Conservation (phyloP, 64 coral and sea anemone genomes). For the Pocillopora verrucosa region DNA sequence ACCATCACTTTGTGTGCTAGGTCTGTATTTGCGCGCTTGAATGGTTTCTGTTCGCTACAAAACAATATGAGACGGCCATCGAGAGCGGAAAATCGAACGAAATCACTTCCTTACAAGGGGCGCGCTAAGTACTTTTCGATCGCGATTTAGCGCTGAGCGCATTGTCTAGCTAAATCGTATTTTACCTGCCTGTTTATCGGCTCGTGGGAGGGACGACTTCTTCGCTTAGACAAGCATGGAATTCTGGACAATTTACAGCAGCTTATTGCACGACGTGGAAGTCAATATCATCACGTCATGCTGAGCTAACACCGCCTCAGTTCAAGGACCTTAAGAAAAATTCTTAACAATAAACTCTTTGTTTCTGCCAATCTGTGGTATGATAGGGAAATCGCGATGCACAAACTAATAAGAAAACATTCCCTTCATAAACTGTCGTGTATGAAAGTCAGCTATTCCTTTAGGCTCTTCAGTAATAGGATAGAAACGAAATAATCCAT, state of each 20-base stretch:
- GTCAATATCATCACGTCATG: background rate
- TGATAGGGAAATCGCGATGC: background rate
- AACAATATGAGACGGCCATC: background rate
- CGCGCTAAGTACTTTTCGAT: conserved; percentile 8
- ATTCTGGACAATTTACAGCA: background rate
- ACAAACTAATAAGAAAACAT: background rate
- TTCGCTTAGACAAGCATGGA: background rate
- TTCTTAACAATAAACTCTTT: conserved; percentile 5
- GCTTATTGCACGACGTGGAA: background rate
- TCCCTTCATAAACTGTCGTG: conserved; percentile 14
- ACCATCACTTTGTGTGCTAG: background rate
- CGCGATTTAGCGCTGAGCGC: conserved; percentile 7
- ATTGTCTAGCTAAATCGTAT: conserved; percentile 15
- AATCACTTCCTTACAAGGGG: conserved; percentile 14
- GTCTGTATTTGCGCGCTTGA: background rate
- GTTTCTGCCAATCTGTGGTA: background rate
- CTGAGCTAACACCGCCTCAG: conserved; percentile 8
- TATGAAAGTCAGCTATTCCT: background rate
- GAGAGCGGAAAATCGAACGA: conserved; percentile 8
- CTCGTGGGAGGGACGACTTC: background rate
- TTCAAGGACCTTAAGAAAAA: background rate
- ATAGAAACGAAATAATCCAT: conserved; percentile 43
- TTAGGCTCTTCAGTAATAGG: conserved; percentile 34
- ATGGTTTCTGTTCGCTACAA: background rate
- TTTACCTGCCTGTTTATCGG: conserved; percentile 8